phyloP scores from a whole-genome alignment of 2,888 invertebrate genomes.

The Cephus sareptanus region DNA sequence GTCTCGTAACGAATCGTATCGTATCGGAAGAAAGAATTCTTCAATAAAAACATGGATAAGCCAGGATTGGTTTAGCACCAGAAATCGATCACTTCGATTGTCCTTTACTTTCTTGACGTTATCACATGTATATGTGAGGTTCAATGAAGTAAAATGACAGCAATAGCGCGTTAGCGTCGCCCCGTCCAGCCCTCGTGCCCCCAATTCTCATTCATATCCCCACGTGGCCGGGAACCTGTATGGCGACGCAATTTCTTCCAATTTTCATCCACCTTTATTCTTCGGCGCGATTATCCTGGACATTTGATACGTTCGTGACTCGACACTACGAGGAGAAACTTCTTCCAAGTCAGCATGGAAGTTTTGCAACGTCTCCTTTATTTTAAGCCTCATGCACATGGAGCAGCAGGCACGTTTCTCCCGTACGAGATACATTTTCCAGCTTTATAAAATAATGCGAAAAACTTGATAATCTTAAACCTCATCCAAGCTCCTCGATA shows the following conservation, averaged over 20 bases:
- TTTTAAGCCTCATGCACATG: neutral
- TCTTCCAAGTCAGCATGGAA: neutral
- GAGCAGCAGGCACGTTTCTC: neutral
- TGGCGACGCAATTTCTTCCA: conserved; percentile 19
- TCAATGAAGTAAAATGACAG: neutral
- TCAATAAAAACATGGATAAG: neutral
- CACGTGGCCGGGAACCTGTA: neutral
- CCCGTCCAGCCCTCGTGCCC: neutral
- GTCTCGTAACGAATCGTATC: neutral
- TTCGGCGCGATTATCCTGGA: conserved; percentile 25
- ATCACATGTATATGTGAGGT: neutral
- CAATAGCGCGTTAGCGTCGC: neutral
- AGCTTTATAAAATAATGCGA: neutral
- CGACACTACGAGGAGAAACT: neutral
- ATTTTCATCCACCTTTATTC: conserved; percentile 24
- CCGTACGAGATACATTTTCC: neutral
- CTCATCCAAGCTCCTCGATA: neutral
- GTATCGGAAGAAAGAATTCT: neutral
- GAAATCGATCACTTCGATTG: neutral
- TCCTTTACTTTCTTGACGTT: neutral
- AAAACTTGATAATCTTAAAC: neutral
- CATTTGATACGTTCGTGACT: conserved; percentile 28
- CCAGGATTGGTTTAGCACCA: neutral
- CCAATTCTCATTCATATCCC: neutral
- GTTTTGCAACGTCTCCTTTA: neutral